Conservation (phyloP, 2,113 vertebrate genomes). For the Uria aalge region DNA sequence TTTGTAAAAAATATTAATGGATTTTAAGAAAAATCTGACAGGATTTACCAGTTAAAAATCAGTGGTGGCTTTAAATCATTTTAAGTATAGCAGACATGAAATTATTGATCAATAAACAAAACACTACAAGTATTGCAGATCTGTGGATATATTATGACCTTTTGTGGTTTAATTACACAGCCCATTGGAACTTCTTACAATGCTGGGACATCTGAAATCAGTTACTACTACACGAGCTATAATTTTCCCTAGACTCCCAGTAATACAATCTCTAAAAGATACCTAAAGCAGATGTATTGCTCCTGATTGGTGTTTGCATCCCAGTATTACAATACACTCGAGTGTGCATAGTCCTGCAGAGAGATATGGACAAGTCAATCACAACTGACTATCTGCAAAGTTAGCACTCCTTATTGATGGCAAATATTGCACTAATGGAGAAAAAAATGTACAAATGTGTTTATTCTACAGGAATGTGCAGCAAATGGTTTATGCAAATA, state of each 20-base stretch:
- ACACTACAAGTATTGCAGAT: background rate
- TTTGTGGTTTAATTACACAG: constrained; percentile 27
- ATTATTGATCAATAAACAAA: constrained; percentile 25
- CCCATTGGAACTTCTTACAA: background rate
- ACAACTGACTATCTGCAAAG: background rate
- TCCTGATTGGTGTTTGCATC: background rate
- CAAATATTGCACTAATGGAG: background rate
- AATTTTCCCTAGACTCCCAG: background rate
- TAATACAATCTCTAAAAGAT: background rate
- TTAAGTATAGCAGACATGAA: background rate
- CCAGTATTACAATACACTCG: background rate
- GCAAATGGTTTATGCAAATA: constrained; percentile 6
- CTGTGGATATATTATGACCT: background rate
- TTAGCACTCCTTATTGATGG: background rate
- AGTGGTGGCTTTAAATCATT: background rate
- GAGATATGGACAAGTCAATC: background rate
- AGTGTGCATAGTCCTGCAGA: background rate
- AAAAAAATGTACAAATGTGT: background rate
- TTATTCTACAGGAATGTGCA: background rate
- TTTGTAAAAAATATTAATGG: background rate
- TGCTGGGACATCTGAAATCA: background rate
- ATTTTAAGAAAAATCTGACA: background rate
- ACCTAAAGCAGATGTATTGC: background rate
- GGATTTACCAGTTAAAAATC: background rate
- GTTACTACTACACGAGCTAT: background rate